These are phyloP conservation scores for Montipora foliosa DNA, from an alignment of 64 coral and sea anemone species.

Conservation along the genomic window DNA sequence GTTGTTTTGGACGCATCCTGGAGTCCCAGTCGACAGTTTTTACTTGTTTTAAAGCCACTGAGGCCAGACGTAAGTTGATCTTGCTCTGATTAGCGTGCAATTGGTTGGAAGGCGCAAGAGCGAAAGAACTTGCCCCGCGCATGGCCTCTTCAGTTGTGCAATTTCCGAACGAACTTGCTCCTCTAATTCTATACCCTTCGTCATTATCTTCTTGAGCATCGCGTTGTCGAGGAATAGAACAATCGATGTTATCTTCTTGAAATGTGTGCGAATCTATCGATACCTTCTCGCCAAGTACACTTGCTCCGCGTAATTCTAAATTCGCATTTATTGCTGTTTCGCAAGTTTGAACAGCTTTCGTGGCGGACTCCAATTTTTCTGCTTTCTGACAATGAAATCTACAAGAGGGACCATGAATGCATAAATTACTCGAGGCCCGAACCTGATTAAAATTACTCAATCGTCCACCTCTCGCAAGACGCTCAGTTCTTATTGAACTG, in stretches of 20 bases:
- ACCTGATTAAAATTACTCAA: conserved; percentile 15
- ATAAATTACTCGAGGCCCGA: conserved; percentile 37
- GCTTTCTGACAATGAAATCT: conserved; percentile 7
- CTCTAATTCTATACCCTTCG: not conserved
- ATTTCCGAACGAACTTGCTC: conserved; percentile 44
- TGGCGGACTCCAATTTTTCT: not conserved
- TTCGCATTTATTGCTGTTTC: not conserved
- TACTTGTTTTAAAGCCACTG: no score
- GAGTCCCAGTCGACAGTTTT: no score
- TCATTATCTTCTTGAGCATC: not conserved
- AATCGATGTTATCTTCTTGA: not conserved
- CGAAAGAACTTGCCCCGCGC: conserved; percentile 27
- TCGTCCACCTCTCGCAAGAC: conserved; percentile 42
- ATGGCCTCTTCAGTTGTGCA: not conserved
- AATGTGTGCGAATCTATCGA: not conserved
- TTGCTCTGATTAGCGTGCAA: not conserved
- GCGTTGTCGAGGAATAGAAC: not conserved
- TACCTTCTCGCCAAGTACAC: not conserved
- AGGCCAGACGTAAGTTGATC: no score
- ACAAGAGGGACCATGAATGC: conserved; percentile 40
- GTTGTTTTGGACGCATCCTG: no score
- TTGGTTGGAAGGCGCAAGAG: not conserved
- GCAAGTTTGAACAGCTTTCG: no score
- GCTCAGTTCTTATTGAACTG: not conserved
- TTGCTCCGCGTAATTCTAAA: conserved; percentile 19